Evolutionary conservation across 2,888 invertebrate species (phyloP), one percentile per base, ranked within the genome.

Genomic region (Actias luna): DNA sequence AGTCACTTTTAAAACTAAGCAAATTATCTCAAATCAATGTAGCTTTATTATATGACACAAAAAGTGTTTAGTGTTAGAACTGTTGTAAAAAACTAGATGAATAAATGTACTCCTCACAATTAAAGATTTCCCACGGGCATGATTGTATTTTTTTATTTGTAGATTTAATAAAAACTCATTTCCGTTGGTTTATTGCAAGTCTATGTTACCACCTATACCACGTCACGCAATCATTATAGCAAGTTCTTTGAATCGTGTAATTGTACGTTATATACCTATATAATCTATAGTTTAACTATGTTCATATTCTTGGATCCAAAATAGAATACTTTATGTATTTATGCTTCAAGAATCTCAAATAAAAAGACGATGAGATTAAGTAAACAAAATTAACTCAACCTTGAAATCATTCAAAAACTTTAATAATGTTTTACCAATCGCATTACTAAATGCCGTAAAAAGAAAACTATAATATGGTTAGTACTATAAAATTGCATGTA

Each of bases 111-210:
- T 50, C 18, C 46, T 33, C 29, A 42, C n/a, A 55, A 55, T 55
- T 55, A 29, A 29, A 29, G 36, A 58, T 33, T 80, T 80, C 78
- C 75, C 79, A 80, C 71, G 77, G 75, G 74, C 77, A 76, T 70
- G 65, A 71, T 70, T 66, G 68, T 64, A 76, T 77, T 76, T 78
- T 82, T 68, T 73, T 73, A 68, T 74, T 74, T 66, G 60, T 22
- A 55, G 31, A 46, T 58, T 27, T 59, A 68, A 65, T 72, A 79
- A 71, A 69, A 72, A 75, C 72, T 65, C 73, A 74, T 81, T 77
- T 82, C 82, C 79, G 79, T 64, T 71, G 69, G 70, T 73, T 70
- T 67, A 69, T 62, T 63, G 66, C 61, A 61, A 42, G 61, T 65
- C 46, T 60, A 59, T 62, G 67, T 68, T 69, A 73, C 67, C 69